These are phyloP conservation scores for Drosophila tristis DNA, from an alignment of 1,140 invertebrate species.

Conservation along the genomic window DNA sequence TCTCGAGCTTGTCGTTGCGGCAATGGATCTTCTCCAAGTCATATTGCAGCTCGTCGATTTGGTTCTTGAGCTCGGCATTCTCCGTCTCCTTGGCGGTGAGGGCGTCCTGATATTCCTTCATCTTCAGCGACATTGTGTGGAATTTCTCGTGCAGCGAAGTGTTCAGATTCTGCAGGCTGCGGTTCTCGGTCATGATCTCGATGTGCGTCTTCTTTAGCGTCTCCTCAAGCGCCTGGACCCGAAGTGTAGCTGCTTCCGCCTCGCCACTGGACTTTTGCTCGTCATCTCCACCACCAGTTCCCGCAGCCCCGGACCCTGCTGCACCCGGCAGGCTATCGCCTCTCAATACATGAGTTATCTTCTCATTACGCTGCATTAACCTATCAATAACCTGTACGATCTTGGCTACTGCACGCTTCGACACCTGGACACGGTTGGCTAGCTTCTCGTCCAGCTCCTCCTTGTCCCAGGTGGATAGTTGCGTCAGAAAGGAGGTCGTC, in stretches of 20 bases:
- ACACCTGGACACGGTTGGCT: constrained; percentile 96
- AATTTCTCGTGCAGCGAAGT: constrained; percentile 97
- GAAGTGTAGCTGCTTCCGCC: constrained; percentile 25
- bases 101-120: constrained; percentile 95
- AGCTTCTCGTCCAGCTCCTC: constrained; percentile 98
- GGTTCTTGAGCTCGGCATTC: constrained; percentile 96
- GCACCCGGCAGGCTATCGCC: constrained; percentile 86
- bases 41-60: constrained; percentile 98
- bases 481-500: constrained; percentile 97
- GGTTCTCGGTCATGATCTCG: constrained; percentile 95
- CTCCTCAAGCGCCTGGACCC: constrained; percentile 88
- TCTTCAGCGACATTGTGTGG: constrained; percentile 95
- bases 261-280: constrained; percentile 42
- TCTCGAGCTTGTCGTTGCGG: constrained; percentile 95
- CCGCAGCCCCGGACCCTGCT: constrained; percentile 41
- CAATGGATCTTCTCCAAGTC: constrained; percentile 95
- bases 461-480: constrained; percentile 99
- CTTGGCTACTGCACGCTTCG: constrained; percentile 96
- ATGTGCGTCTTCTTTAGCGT: constrained; percentile 92
- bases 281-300: constrained; percentile 27
- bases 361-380: constrained; percentile 96
- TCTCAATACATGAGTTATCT: constrained; percentile 94
- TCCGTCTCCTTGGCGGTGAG: constrained; percentile 96
- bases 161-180: constrained; percentile 95
- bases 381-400: constrained; percentile 98